Conservation (phyloP, 30 jellyfish, hydroid and myxozoan genomes). For the Pseudorhiza aurosa region DNA sequence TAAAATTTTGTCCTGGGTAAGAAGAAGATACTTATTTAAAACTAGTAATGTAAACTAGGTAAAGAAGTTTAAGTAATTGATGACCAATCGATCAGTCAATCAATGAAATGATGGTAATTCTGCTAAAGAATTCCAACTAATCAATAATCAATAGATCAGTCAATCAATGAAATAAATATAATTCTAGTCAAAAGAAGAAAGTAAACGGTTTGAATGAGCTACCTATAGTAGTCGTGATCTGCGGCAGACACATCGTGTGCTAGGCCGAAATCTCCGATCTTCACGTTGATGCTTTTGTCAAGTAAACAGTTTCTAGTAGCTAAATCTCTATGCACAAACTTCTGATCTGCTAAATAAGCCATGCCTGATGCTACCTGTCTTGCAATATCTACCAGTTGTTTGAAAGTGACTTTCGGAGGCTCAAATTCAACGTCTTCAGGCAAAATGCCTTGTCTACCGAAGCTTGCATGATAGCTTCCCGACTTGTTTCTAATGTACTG, state of each 20-base stretch:
- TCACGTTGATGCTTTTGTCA: slow-evolving; percentile 43
- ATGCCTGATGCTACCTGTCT: slow-evolving; percentile 81
- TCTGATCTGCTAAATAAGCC: slow-evolving; percentile 67
- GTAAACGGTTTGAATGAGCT: no score
- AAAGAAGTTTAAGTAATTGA: no score
- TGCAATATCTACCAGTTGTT: slow-evolving; percentile 42
- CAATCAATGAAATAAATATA: no score
- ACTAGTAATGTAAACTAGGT: no score
- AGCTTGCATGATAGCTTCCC: slow-evolving; percentile 90
- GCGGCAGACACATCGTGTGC: slow-evolving; percentile 84
- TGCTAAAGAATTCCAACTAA: no score
- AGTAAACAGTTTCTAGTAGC: slow-evolving; percentile 83
- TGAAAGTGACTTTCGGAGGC: slow-evolving; percentile 75
- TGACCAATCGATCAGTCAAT: no score
- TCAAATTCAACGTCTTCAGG: slow-evolving; percentile 79
- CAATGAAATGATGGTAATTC: no score
- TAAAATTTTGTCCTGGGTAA: neutral
- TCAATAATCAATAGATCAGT: no score
- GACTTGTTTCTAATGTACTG: slow-evolving; percentile 64
- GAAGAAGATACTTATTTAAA: neutral
- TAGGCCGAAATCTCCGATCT: slow-evolving; percentile 84
- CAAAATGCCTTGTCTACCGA: slow-evolving; percentile 63
- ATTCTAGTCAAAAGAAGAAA: no score
- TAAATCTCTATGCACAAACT: slow-evolving; percentile 82
- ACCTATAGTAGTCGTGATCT: slow-evolving; percentile 83